Conservation (phyloP, 2,113 vertebrate genomes). For the Brienomyrus brachyistius region DNA sequence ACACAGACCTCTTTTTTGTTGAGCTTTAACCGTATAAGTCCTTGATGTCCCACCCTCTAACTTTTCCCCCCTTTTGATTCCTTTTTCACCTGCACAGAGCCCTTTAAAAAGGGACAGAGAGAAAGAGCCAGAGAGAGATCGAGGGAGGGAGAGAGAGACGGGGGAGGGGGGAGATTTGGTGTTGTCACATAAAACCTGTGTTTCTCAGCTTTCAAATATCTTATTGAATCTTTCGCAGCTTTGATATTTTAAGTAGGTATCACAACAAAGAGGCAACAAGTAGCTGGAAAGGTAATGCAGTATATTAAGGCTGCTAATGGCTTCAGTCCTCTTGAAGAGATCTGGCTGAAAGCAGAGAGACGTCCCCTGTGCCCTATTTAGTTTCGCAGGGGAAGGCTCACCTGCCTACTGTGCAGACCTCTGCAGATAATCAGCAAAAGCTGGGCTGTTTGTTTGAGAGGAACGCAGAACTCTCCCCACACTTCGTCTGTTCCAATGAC, state of each 20-base stretch:
- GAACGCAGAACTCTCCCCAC: conserved; percentile 39
- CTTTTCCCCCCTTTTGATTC: conserved; percentile 46
- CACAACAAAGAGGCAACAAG: conserved; percentile 72
- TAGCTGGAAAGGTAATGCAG: conserved; percentile 64
- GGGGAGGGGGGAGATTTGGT: conserved; percentile 57
- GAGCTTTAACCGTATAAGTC: conserved; percentile 45
- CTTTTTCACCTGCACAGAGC: conserved; percentile 58
- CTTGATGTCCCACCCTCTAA: conserved; percentile 54
- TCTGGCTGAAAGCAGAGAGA: conserved; percentile 57
- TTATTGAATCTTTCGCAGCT: conserved; percentile 75
- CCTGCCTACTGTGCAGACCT: conserved; percentile 51
- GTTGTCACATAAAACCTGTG: conserved; percentile 70
- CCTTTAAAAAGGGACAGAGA: conserved; percentile 28
- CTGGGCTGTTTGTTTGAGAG: conserved; percentile 21
- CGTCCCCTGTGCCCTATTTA: conserved; percentile 74
- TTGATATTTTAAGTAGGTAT: conserved; percentile 90
- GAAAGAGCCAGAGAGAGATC: conserved; percentile 23
- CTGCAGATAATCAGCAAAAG: conserved; percentile 33
- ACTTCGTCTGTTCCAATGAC: not conserved
- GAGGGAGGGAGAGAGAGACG: conserved; percentile 37
- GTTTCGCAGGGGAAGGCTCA: conserved; percentile 60
- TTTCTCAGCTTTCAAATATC: conserved; percentile 86
- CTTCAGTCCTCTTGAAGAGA: conserved; percentile 51
- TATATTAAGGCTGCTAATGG: conserved; percentile 61
- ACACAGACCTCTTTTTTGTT: conserved; percentile 61